Conservation (phyloP, 2,888 invertebrate genomes). For the Pyrgus malvae region DNA sequence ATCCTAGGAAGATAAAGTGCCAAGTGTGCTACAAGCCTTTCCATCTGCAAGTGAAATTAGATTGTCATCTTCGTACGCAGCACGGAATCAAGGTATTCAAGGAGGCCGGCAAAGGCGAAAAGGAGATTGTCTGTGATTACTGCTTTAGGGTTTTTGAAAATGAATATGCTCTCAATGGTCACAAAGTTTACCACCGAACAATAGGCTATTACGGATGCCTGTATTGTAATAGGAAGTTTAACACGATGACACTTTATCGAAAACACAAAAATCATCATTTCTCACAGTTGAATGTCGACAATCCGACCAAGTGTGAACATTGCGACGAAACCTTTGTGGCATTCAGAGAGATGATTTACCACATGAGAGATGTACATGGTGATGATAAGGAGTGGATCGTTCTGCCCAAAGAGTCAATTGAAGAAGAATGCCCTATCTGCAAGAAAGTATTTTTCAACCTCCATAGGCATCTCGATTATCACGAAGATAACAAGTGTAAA, state of each 20-base stretch:
- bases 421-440: constrained; percentile 69
- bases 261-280: constrained; percentile 78
- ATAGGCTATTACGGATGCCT: constrained; percentile 71
- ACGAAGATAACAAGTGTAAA: constrained; percentile 73
- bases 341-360: constrained; percentile 76
- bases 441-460: constrained; percentile 70
- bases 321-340: constrained; percentile 80
- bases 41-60: constrained; percentile 73
- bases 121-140: constrained; percentile 69
- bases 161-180: constrained; percentile 61
- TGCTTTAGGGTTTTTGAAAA: constrained; percentile 75
- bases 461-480: constrained; percentile 67
- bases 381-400: constrained; percentile 75
- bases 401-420: constrained; percentile 65
- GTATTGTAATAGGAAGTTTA: constrained; percentile 77
- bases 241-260: constrained; percentile 68
- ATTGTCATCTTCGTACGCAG: constrained; percentile 70
- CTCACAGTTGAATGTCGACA: constrained; percentile 64
- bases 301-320: constrained; percentile 72
- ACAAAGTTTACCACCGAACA: constrained; percentile 72
- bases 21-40: constrained; percentile 74
- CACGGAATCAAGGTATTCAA: constrained; percentile 56
- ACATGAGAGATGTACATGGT: constrained; percentile 70
- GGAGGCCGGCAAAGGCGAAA: constrained; percentile 51
- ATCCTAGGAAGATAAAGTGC: constrained; percentile 69